Base-by-base conservation (phyloP, 2,888 invertebrate species). In the Scrobipalpa atriplicella region DNA sequence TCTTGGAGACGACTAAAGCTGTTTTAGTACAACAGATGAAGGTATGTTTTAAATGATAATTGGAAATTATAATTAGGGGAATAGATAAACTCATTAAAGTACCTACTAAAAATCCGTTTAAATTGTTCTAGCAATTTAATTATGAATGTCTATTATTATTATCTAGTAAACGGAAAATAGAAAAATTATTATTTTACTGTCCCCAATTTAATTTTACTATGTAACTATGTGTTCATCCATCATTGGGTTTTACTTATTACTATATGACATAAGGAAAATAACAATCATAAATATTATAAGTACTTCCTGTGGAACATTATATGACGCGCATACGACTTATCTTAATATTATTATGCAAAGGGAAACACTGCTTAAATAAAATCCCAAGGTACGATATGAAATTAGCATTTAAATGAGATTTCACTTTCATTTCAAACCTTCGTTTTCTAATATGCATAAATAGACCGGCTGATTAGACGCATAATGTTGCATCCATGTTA, bases 21-120 rank as follows among this genome's bases (percentile, higher is more conserved):
- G 93, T 94, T 11, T 81, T 94, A 52, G 92, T 93, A 18, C 92
- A 93, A 72, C 94, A 94, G 76, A 93, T 94, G 85, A 93, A 93
- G 92, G 94, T 54, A 9, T 19, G 21, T 54, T 18, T 18, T 5
- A 0, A 54, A 21, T 54, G 6, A 47, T 47, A 47, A 16, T 16
- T 16, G 47, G n/a, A 47, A 2, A n/a, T 43, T 13, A 13, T 43
- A 13, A 13, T n/a, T 13, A 0, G 11, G 1, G n/a, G 1, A 43
- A 10, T n/a, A 43, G 13, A 43, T 13, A n/a, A 2, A 43, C 13
- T 2, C 41, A 41, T 9, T 7, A 41, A 41, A n/a, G 41, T 41
- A 41, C 9, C 9, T 43, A 41, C 9, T 2, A n/a, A n/a, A n/a
- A n/a, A n/a, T n/a, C n/a, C n/a, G n/a, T n/a, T n/a, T n/a, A n/a